These are phyloP conservation scores for Motacilla tschutschensis DNA, from an alignment of 2,113 vertebrate genomes.

Conservation along the genomic window DNA sequence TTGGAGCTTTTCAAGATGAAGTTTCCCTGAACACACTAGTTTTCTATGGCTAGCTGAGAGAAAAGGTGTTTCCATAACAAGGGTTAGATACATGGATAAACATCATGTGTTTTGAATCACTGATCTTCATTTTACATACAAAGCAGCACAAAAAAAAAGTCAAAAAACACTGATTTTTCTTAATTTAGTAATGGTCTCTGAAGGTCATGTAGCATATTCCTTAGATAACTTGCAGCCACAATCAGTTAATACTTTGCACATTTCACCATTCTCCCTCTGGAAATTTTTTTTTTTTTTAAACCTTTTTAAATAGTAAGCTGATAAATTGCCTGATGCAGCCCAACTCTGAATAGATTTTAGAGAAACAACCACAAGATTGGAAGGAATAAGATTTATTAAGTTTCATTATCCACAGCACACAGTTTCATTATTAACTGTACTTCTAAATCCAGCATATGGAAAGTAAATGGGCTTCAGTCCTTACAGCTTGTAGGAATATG, in stretches of 20 bases:
- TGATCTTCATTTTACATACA: background rate
- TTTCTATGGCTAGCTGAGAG: background rate
- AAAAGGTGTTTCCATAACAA: background rate
- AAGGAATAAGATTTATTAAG: background rate
- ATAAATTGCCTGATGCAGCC: background rate
- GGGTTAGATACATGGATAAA: background rate
- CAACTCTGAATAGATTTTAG: background rate
- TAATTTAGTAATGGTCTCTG: background rate
- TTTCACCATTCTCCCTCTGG: background rate
- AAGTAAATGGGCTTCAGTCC: background rate
- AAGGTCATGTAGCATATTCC: background rate
- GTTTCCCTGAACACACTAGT: background rate
- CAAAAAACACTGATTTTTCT: background rate
- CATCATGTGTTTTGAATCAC: background rate
- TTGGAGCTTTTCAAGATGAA: background rate
- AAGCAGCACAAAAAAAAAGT: background rate
- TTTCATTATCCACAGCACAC: background rate
- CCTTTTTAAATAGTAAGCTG: background rate
- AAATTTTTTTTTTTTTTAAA: background rate
- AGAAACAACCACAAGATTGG: background rate
- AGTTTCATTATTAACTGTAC: background rate
- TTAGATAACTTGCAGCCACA: background rate
- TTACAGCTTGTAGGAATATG: background rate
- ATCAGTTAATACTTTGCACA: background rate
- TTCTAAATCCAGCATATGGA: background rate